Evolutionary conservation across 1,140 invertebrate species (phyloP), one percentile per base, ranked within the genome.

Genomic region (Notospermus geniculatus): DNA sequence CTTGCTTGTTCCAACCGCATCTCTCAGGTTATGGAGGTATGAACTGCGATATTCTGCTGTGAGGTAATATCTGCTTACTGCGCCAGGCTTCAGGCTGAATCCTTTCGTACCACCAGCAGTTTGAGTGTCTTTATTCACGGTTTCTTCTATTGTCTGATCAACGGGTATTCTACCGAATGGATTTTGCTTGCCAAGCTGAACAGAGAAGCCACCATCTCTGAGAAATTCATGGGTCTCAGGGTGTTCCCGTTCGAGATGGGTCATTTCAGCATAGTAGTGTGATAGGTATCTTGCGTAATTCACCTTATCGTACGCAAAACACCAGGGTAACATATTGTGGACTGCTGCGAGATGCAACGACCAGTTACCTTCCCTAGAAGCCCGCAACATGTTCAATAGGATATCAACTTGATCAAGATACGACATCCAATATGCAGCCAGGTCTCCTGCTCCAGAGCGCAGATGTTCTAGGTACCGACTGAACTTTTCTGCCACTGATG

Each of bases 381-480:
- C 39, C 11, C 25, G 23, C 29, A 52, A 13, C 13, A 52, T n/a
- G 32, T 57, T 22, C 5, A 56, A 30, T 23, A 56, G 4, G 7
- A 61, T 56, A 36, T 45, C 60, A n/a, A 57, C 54, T 23, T 29
- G 17, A 53, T 60, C 46, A 4, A 60, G 19, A 1, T 54, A 36
- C 27, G 19, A 54, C 59, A 60, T 60, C 45, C 29, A 30, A 32
- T 55, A 60, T n/a, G 46, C 43, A 28, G 56, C 59, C 9, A 63
- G 39, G 1, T 43, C 36, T 50, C 61, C 61, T 13, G 59, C 59
- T n/a, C 15, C 45, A 36, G 30, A 19, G 15, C 27, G 32, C 25
- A 41, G 55, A 22, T 59, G 19, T 17, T 45, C 32, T 4, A 36
- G 32, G 15, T 36, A 36, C 15, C 15, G 32, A 7, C 15, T 15